These are phyloP conservation scores for Sigmodon hispidus DNA, from an alignment of 2,113 vertebrate genomes.

Conservation along the genomic window DNA sequence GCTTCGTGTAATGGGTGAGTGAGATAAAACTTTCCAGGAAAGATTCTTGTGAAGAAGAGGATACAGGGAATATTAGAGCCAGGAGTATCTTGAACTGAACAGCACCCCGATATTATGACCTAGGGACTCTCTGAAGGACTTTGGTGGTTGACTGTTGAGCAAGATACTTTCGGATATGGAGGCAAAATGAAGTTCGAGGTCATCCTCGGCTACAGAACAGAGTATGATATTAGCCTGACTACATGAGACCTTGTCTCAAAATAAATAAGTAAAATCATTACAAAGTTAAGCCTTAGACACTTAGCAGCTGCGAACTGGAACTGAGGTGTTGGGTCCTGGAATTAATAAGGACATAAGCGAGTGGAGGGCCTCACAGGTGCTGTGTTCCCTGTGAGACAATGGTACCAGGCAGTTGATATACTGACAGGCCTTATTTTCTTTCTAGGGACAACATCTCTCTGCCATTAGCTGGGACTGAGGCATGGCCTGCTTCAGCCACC, in stretches of 20 bases:
- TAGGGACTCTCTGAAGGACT: neutral
- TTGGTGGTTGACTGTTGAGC: neutral
- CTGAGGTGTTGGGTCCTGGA: neutral
- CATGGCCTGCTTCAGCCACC: neutral
- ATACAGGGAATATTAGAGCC: neutral
- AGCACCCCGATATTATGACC: neutral
- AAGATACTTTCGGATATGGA: neutral
- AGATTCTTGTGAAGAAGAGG: neutral
- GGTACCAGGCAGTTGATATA: accelerated
- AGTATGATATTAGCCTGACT: neutral
- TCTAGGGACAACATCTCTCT: slow-evolving; percentile 24
- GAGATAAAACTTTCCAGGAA: neutral
- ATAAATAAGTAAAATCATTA: neutral
- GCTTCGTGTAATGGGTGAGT: slow-evolving; percentile 2
- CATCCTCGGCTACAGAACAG: neutral
- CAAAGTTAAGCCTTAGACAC: neutral
- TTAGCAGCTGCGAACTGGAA: neutral
- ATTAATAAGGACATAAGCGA: neutral
- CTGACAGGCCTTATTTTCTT: neutral
- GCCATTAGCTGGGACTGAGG: neutral
- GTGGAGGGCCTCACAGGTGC: neutral
- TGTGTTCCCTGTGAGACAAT: accelerated
- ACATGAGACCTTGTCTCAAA: neutral
- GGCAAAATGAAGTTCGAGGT: neutral
- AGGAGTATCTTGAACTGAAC: neutral